Evolutionary conservation across 2,888 invertebrate genomes (phyloP), one percentile per base, ranked within the genome.

Genomic region (Micropterix aruncella): DNA sequence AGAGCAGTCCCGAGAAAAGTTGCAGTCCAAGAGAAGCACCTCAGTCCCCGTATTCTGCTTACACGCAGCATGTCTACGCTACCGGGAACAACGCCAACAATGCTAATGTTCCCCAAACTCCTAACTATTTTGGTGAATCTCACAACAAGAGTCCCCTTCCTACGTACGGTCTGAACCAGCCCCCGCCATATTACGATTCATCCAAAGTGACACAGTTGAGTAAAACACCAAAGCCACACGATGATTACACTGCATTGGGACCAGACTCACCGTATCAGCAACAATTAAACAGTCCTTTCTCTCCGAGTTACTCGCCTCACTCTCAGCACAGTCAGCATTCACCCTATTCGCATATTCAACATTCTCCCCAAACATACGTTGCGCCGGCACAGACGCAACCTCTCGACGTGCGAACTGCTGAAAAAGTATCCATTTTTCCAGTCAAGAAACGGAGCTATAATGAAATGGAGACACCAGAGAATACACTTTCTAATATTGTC

Each of bases 1-100:
- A 85, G 58, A 84, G 84, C 54, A 87, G 86, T 54, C 87, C 87
- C 0, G 87, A 88, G 52, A 88, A 87, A 57, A 86, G 83, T 52
- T 84, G 84, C 56, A 86, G 86, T 57, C 87, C 87, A 1, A 75
- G 84, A 40, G 80, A 86, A 53, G 82, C 79, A 44, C 79, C 80
- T 0, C 66, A 65, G 37, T 70, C 70, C 0, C 70, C 70, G 2
- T 70, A 63, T 51, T 66, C 70, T 1, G 62, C 66, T 3, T 69
- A 69, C 49, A 63, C 65, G 3, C 68, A 65, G 51, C 70, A 72
- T 50, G 71, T 70, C 2, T 71, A 72, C 47, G 69, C 63, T 12
- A 60, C 63, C 2, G 65, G 40, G 14, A 38, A 43, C 38, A 38
- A 48, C 43, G 43, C 38, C 27, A 38, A 43, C 16, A 19, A 18